Base-by-base conservation (phyloP, 2,113 vertebrate genomes). In the Gobio gobio region DNA sequence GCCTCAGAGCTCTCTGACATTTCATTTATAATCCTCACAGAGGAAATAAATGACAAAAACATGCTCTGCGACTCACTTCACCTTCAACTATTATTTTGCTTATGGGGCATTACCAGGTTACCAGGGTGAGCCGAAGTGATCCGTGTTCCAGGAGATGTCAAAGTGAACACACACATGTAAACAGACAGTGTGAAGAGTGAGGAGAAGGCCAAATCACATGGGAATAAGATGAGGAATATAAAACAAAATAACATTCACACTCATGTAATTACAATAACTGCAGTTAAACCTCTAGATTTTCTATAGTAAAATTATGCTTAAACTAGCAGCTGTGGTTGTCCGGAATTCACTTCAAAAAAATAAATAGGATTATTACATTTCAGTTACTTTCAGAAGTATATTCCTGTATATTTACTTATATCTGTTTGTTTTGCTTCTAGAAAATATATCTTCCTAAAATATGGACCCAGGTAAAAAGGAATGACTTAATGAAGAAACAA, bases 11-110 rank as follows among this genome's bases (percentile, higher is more conserved):
- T 87, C 63, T 77, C 88, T 87, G 89, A 87, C 82, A 6, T 40
- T 85, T 92, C 92, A 93, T 95, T 94, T 94, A 94, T 74, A 8
- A 80, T 36, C 78, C 70, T 54, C 88, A 84, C 89, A 66, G 91
- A 91, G 91, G 91, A 93, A 90, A 58, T 91, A 93, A 93, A 92
- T 40, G 33, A 64, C 10, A 64, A 64, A 59, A 59, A n/a, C 20
- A 33, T 18, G 91, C 91, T 93, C 93, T 94, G 93, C 93, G 90
- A 29, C 64, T 54, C 51, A 18, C 51, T 66, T 66, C 20, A 13
- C 2, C 22, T n/a, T 56, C 54, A 20, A 56, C 18, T 56, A 56
- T 56, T 73, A n/a, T 73, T 73, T 73, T 45, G 12, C 8, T 20
- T 10, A 36, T 68, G 33, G 64, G 22, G 70, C 20, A 22, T 22